Evolutionary conservation across 1,140 invertebrate species (phyloP).

Genomic region (Drosophila pseudoobscura): DNA sequence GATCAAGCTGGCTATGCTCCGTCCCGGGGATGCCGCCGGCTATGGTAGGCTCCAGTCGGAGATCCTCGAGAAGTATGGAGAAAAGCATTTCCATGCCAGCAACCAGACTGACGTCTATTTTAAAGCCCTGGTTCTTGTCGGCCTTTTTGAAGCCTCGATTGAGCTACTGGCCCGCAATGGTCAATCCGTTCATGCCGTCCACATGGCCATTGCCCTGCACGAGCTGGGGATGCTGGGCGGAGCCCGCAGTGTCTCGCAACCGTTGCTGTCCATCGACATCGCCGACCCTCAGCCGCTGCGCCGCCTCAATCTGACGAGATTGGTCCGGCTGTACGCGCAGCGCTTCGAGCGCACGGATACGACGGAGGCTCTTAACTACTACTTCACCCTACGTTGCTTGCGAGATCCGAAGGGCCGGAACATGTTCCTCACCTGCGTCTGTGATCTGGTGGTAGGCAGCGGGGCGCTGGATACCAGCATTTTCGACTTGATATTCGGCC

Average conservation of each 20-base stretch:
- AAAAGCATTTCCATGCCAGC: constrained; percentile 95
- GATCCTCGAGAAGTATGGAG: constrained; percentile 95
- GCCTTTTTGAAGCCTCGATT: constrained; percentile 97
- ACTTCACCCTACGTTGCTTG: constrained; percentile 92
- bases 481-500: constrained; percentile 92
- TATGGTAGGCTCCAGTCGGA: constrained; percentile 88
- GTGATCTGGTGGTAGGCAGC: constrained; percentile 85
- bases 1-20: constrained; percentile 94
- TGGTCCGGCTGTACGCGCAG: constrained; percentile 94
- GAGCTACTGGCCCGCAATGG: constrained; percentile 93
- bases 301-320: constrained; percentile 92
- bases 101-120: constrained; percentile 96
- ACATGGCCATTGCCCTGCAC: constrained; percentile 95
- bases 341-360: constrained; percentile 95
- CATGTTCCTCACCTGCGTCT: constrained; percentile 93
- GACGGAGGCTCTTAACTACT: constrained; percentile 95
- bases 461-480: constrained; percentile 90
- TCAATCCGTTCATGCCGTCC: constrained; percentile 93
- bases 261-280: constrained; percentile 90
- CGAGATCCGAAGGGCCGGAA: constrained; percentile 90
- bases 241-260: constrained; percentile 90
- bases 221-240: constrained; percentile 92
- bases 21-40: constrained; percentile 78
- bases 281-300: constrained; percentile 90
- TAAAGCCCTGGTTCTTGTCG: constrained; percentile 94